A percentile compares a stretch with the other conserved stretches of the same genome.
Conservation (phyloP, 2,888 invertebrate species). For the Papilio protenor region DNA sequence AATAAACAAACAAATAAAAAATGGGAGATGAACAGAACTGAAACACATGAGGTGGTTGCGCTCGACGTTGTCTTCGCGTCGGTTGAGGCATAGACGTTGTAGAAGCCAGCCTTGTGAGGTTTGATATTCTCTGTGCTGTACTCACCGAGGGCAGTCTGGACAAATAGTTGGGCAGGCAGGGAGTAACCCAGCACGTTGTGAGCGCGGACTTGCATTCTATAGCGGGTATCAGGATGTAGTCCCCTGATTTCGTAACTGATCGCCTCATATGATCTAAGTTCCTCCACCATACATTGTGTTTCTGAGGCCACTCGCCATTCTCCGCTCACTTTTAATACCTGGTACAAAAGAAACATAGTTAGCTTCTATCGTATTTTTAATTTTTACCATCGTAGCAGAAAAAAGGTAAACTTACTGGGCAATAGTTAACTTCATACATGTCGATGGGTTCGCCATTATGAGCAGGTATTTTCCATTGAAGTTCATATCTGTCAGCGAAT, state of each 20-base stretch:
- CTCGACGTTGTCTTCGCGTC: conserved; percentile 67
- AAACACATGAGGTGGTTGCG: conserved; percentile 62
- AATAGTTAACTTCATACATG: conserved; percentile 91
- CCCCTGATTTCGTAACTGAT: conserved; percentile 87
- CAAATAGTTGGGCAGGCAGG: conserved; percentile 89
- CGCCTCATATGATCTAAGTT: conserved; percentile 86
- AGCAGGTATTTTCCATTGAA: conserved; percentile 93
- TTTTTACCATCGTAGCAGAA: not conserved
- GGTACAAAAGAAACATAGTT: conserved; percentile 29
- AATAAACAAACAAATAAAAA: conserved; percentile 69
- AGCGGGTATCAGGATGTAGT: conserved; percentile 91
- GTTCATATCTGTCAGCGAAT: conserved; percentile 91
- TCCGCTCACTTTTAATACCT: conserved; percentile 88
- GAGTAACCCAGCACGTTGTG: conserved; percentile 94
- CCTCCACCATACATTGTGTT: conserved; percentile 84
- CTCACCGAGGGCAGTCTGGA: conserved; percentile 96
- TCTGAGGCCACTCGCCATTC: conserved; percentile 85
- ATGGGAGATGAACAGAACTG: conserved; percentile 64
- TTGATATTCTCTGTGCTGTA: conserved; percentile 81
- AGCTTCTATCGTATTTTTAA: not conserved
- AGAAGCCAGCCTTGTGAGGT: conserved; percentile 78
- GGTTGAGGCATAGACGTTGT: conserved; percentile 78
- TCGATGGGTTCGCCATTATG: conserved; percentile 96
- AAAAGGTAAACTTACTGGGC: conserved; percentile 85
- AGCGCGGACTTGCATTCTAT: conserved; percentile 93